Evolutionary conservation across 2,888 invertebrate species (phyloP).

Genomic region (Parnassius orleans): DNA sequence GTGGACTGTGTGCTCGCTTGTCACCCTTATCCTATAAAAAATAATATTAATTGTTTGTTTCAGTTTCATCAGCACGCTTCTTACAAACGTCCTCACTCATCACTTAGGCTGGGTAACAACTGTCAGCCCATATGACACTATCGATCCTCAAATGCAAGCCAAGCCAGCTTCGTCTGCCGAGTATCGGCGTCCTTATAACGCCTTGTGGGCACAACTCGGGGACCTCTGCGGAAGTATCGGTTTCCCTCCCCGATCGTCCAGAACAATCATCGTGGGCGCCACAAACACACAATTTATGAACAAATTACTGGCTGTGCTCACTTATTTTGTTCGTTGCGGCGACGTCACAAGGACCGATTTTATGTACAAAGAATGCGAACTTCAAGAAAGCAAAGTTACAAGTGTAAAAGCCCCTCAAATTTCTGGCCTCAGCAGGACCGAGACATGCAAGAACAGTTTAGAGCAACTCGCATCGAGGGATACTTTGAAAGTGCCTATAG

Average conservation of each 20-base stretch:
- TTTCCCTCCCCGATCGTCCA: constrained; percentile 87
- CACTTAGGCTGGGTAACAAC: constrained; percentile 96
- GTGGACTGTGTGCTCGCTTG: no score
- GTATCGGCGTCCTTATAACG: constrained; percentile 85
- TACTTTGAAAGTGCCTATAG: constrained; percentile 45
- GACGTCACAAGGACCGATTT: constrained; percentile 82
- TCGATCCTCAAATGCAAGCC: constrained; percentile 55
- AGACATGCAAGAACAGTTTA: constrained; percentile 39
- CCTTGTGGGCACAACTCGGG: constrained; percentile 93
- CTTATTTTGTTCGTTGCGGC: constrained; percentile 93
- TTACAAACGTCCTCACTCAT: constrained; percentile 93
- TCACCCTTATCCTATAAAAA: no score
- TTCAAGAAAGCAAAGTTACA: constrained; percentile 61
- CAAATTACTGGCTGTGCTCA: constrained; percentile 87
- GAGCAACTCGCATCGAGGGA: constrained; percentile 35
- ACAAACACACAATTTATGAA: constrained; percentile 84
- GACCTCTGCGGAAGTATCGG: constrained; percentile 94
- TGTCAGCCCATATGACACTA: constrained; percentile 78
- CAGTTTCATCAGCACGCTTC: constrained; percentile 94
- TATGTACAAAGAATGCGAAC: constrained; percentile 49
- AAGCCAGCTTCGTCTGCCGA: constrained; percentile 28
- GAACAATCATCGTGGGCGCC: constrained; percentile 89
- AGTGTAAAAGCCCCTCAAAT: constrained; percentile 37
- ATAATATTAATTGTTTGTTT: constrained; percentile 53
- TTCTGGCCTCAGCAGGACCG: constrained; percentile 38